phyloP scores from a whole-genome alignment of 2,888 invertebrate genomes.

The Emmelina monodactyla region DNA sequence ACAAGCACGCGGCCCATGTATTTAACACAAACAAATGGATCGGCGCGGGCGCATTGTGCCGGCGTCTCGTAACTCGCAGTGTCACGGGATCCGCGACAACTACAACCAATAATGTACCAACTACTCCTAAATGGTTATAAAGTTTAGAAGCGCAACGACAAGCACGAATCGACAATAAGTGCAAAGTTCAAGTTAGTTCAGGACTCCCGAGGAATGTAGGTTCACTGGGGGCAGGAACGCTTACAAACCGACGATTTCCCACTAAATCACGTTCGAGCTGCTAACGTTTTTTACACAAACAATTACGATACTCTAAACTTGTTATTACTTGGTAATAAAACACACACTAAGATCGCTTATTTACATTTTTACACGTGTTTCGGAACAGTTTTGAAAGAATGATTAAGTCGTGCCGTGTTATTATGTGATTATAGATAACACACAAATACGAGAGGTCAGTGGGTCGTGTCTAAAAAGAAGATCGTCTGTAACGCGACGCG shows the following conservation, averaged over 20 bases:
- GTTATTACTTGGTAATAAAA: too few relatives aligned
- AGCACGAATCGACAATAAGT: slow-evolving; percentile 65
- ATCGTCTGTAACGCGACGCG: slow-evolving; percentile 26
- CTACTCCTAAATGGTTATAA: slow-evolving; percentile 24
- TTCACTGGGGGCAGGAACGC: slow-evolving; percentile 44
- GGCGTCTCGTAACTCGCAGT: neutral
- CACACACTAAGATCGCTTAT: too few relatives aligned
- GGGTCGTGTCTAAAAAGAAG: slow-evolving; percentile 29
- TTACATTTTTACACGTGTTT: neutral
- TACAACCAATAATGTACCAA: slow-evolving; percentile 17
- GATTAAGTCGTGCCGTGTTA: neutral
- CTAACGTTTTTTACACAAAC: slow-evolving; percentile 13
- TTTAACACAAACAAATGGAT: slow-evolving; percentile 1
- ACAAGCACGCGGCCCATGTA: neutral
- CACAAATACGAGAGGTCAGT: slow-evolving; percentile 25
- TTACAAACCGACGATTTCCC: slow-evolving; percentile 51
- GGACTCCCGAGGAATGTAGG: slow-evolving; percentile 57
- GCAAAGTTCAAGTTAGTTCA: slow-evolving; percentile 62
- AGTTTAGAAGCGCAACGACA: slow-evolving; percentile 41
- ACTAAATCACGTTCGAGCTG: neutral
- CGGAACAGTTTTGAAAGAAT: neutral
- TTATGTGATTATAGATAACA: slow-evolving; percentile 5
- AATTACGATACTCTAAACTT: slow-evolving; percentile 18
- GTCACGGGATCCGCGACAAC: slow-evolving; percentile 2
- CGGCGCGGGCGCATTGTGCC: neutral